A percentile compares a stretch with the other conserved stretches of the same genome.
Conservation (phyloP, 2,113 vertebrate species). For the Scomber colias region DNA sequence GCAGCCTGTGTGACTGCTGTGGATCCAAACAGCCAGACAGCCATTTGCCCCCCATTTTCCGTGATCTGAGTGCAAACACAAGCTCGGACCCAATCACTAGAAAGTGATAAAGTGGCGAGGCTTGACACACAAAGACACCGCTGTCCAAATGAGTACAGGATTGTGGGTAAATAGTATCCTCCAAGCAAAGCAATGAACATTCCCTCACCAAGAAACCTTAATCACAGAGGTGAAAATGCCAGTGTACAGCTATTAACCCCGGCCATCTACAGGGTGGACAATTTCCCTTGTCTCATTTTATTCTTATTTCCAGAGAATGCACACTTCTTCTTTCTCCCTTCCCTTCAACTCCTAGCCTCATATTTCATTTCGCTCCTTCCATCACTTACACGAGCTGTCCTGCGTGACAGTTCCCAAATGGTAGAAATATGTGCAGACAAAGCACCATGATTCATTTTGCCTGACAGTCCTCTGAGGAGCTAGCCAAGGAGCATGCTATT, state of each 20-base stretch:
- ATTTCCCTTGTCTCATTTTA: background rate
- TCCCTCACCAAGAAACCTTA: slow-evolving; percentile 18
- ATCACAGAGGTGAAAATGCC: slow-evolving; percentile 33
- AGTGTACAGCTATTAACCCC: slow-evolving; percentile 30
- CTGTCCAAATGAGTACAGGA: slow-evolving; percentile 33
- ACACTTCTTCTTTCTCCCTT: background rate
- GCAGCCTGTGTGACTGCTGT: background rate
- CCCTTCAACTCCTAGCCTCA: slow-evolving; percentile 4
- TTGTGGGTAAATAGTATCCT: slow-evolving; percentile 50
- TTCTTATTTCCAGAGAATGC: slow-evolving; percentile 13
- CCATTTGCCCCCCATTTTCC: slow-evolving; percentile 8
- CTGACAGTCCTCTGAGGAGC: slow-evolving; percentile 22
- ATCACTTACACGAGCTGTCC: slow-evolving; percentile 31
- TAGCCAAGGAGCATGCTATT: slow-evolving; percentile 18
- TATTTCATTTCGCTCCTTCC: slow-evolving; percentile 29
- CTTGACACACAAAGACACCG: slow-evolving; percentile 27
- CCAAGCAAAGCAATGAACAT: slow-evolving; percentile 15
- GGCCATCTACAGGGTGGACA: background rate
- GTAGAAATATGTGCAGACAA: slow-evolving; percentile 45
- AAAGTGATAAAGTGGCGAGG: slow-evolving; percentile 7
- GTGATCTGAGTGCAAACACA: slow-evolving; percentile 49
- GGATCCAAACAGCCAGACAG: background rate
- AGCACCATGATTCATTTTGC: slow-evolving; percentile 32
- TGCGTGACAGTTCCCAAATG: slow-evolving; percentile 42
- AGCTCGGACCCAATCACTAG: slow-evolving; percentile 7